A percentile compares a stretch with the other conserved stretches of the same genome.
Evolutionary conservation across 2,113 vertebrate genomes (phyloP).

Genomic region (Atrichornis clamosus): DNA sequence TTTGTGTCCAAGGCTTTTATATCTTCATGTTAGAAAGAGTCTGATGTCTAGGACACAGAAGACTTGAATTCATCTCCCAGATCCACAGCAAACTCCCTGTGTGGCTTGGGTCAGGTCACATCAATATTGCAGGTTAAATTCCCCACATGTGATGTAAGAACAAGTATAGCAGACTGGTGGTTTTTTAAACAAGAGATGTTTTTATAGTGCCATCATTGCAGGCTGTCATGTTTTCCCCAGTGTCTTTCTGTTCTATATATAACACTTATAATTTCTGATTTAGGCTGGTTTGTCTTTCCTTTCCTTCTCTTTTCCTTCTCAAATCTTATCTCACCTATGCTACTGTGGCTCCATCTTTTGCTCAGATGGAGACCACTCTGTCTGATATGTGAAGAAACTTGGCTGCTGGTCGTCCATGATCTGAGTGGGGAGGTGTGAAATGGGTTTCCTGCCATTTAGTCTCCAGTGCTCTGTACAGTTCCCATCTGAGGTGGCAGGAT

Average conservation of each 20-base stretch:
- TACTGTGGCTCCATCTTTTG: background rate
- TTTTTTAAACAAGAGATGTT: background rate
- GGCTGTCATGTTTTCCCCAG: background rate
- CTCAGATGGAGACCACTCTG: background rate
- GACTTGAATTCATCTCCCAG: background rate
- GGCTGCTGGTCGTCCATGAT: background rate
- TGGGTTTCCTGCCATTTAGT: background rate
- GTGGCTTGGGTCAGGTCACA: background rate
- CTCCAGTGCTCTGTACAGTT: background rate
- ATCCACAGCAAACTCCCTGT: background rate
- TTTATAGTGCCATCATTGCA: background rate
- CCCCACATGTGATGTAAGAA: background rate
- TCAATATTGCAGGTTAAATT: background rate
- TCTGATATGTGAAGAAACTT: background rate
- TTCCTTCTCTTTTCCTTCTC: background rate
- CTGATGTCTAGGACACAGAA: background rate
- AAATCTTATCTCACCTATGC: background rate
- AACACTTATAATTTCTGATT: background rate
- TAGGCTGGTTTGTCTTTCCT: background rate
- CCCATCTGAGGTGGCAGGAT: background rate
- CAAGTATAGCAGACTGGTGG: background rate
- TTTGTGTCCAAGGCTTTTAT: background rate
- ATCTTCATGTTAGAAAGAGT: background rate
- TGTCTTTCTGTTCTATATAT: background rate
- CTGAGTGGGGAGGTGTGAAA: background rate